Base-by-base conservation (phyloP, 1,140 invertebrate genomes). In the Brachionus manjavacas region DNA sequence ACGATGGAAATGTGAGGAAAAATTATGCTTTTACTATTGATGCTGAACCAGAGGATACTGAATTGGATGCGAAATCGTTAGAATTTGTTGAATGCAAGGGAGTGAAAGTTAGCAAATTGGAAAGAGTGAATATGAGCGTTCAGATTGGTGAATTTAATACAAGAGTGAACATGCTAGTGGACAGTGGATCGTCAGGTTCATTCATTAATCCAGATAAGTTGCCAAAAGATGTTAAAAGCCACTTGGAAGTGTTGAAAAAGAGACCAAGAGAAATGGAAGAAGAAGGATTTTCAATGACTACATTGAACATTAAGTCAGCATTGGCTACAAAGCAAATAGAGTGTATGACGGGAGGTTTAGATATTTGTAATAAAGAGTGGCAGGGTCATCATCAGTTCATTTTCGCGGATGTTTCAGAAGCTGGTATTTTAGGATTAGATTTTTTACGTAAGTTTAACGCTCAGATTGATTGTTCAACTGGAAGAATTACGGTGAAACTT, bases 341-440 rank as follows among this genome's bases (percentile, higher is more conserved):
- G 64, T 31, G 23, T 68, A 68, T 68, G 64, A 68, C 28, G 23
- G 64, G 64, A 31, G 64, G 28, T 68, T 35, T 68, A 68, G 28
- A 31, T 31, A 35, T 68, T 28, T 31, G 64, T 35, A 31, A 25
- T 35, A 68, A 35, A 31, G 25, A 35, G 28, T 68, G 64, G 64
- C 28, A 31, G 23, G 64, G 64, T 35, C 23, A 68, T 31, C 64
- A 68, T 68, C 64, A 68, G 28, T 68, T 68, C 28, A 68, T 68
- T 68, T 68, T 68, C 28, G 64, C 64, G 28, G 64, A 68, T 68
- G 64, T 68, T 31, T 25, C 64, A 12, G 64, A 68, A 20, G 64
- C 64, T 68, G 64, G 64, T 31, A 68, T 68, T 68, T 68, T 68
- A 68, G 64, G 64, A 68, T 68, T 68, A 35, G 64, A 68, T 68